A percentile compares a stretch with the other conserved stretches of the same genome.
phyloP scores from a whole-genome alignment of 37 sponge, comb jelly and placozoan species.

The Theonella swinhoei region DNA sequence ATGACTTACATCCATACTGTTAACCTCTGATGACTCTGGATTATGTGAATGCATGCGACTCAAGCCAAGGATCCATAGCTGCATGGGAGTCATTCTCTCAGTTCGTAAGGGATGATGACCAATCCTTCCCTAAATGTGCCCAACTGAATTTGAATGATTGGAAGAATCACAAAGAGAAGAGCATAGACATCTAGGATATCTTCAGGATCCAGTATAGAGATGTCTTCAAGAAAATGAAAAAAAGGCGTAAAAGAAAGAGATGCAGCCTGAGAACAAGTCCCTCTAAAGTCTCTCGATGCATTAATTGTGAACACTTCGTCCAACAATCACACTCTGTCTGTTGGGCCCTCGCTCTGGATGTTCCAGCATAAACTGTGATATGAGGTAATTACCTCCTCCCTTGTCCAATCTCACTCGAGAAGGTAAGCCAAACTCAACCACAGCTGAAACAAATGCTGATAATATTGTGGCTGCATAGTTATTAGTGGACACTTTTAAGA shows the following conservation, averaged over 20 bases:
- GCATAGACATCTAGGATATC: conserved; percentile 23
- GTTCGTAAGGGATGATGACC: conserved; percentile 43
- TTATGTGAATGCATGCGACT: background rate
- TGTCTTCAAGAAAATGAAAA: conserved; percentile 18
- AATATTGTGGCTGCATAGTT: conserved; percentile 49
- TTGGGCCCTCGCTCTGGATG: conserved; percentile 56
- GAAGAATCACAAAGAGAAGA: conserved; percentile 32
- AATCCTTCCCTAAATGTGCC: conserved; percentile 33
- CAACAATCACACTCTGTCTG: conserved; percentile 37
- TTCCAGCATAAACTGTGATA: conserved; percentile 50
- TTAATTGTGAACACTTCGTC: conserved; percentile 62
- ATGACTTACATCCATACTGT: background rate
- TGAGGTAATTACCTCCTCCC: conserved; percentile 52
- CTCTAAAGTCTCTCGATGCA: conserved; percentile 57
- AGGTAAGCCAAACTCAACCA: conserved; percentile 45
- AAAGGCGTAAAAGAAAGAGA: conserved; percentile 32
- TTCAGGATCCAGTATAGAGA: conserved; percentile 4
- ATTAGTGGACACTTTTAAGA: conserved; percentile 30
- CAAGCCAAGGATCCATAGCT: conserved; percentile 50
- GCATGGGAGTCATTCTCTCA: conserved; percentile 42
- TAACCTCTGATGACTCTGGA: background rate
- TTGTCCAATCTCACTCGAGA: conserved; percentile 50
- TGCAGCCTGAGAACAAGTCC: conserved; percentile 36
- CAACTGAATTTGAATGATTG: conserved; percentile 22
- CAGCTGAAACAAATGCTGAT: conserved; percentile 7